Conservation (phyloP, 2,888 invertebrate species). For the Eudasyphora cyanicolor region DNA sequence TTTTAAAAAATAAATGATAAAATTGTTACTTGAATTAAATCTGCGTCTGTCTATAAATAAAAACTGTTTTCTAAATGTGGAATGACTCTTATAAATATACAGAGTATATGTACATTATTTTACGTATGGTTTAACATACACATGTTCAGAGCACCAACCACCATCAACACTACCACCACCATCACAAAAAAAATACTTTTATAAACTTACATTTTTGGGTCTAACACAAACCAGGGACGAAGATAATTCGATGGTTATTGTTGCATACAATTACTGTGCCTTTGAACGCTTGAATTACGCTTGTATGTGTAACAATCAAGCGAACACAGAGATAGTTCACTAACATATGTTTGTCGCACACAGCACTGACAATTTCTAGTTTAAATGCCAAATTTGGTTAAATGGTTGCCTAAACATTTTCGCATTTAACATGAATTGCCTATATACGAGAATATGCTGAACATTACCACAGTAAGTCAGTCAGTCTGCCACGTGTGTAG, state of each 20-base stretch:
- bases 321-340: not conserved
- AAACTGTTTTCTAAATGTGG: too few relatives aligned
- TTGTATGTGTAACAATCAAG: not conserved
- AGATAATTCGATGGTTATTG: slow-evolving; percentile 23
- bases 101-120: too few relatives aligned
- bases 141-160: too few relatives aligned
- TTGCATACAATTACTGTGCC: slow-evolving; percentile 13
- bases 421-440: slow-evolving; percentile 13
- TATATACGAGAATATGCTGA: not conserved
- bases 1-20: too few relatives aligned
- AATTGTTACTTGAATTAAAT: too few relatives aligned
- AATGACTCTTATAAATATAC: too few relatives aligned
- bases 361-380: not conserved
- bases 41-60: too few relatives aligned
- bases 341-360: not conserved
- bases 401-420: slow-evolving; percentile 6
- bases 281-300: slow-evolving; percentile 3
- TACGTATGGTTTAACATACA: too few relatives aligned
- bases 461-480: not conserved
- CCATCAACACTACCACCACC: too few relatives aligned
- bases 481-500: not conserved
- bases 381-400: slow-evolving; percentile 2
- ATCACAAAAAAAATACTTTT: not conserved
- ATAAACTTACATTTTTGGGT: not conserved
- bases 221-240: not conserved